Conservation (phyloP, 37 sponge, comb jelly and placozoan species). For the Sycon ciliatum region DNA sequence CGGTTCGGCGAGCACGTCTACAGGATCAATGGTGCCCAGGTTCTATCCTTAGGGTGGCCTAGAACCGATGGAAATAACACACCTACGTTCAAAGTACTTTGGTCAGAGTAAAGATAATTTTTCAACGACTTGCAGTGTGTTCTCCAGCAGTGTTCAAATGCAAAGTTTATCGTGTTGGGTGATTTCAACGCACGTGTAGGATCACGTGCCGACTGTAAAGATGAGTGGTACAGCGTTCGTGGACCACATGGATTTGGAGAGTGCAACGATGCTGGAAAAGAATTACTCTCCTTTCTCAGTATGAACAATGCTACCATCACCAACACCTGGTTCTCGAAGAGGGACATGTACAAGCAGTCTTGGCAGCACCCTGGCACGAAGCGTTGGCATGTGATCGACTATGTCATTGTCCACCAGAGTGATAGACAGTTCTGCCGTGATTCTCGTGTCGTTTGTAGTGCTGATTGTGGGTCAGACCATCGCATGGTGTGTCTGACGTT, state of each 20-base stretch:
- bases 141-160: background rate
- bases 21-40: no score
- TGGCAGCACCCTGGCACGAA: conserved; percentile 31
- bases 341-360: conserved; percentile 12
- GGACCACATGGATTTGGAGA: conserved; percentile 35
- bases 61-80: no score
- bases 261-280: conserved; percentile 35
- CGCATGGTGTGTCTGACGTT: no score
- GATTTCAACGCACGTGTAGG: conserved; percentile 23
- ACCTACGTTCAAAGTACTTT: no score
- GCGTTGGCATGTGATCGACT: conserved; percentile 15
- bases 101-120: no score
- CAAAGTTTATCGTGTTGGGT: conserved; percentile 18
- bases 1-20: no score
- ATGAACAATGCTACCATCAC: conserved; percentile 24
- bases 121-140: conserved; percentile 15
- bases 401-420: conserved; percentile 18
- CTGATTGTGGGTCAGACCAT: no score
- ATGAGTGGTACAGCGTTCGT: conserved; percentile 21
- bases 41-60: no score
- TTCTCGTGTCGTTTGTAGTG: background rate
- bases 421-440: conserved; percentile 13
- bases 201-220: conserved; percentile 14
- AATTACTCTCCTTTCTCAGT: conserved; percentile 23
- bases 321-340: conserved; percentile 39